Percentiles rank a stretch among this genome's conserved stretches.
Evolutionary conservation across 2,113 vertebrate genomes (phyloP).

Genomic region (Meleagris gallopavo): DNA sequence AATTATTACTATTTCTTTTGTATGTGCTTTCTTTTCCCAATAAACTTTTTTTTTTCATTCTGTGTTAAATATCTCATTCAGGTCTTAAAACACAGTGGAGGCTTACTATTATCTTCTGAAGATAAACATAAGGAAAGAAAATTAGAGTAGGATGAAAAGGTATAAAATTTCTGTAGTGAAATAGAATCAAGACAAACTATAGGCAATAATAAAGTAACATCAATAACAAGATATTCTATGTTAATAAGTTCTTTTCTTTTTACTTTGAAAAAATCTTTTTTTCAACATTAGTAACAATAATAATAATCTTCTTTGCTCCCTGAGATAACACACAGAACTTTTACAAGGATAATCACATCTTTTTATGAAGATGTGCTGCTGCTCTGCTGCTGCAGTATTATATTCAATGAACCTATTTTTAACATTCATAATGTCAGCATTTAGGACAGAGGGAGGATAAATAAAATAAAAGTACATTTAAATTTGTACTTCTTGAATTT

Average conservation of each 20-base stretch:
- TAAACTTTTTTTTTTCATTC: not conserved
- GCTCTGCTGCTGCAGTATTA: not conserved
- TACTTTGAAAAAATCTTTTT: not conserved
- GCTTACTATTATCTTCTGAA: not conserved
- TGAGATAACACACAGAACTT: not conserved
- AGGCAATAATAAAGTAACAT: conserved; percentile 1
- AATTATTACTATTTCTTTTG: not conserved
- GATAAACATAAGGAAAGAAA: conserved; percentile 29
- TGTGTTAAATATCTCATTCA: not conserved
- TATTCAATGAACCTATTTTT: not conserved
- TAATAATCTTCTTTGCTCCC: not conserved
- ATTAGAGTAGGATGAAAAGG: conserved; percentile 11
- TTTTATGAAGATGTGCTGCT: not conserved
- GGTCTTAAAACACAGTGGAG: not conserved
- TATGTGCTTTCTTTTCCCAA: not conserved
- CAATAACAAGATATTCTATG: conserved; percentile 6
- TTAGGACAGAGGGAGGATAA: not conserved
- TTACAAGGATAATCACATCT: not conserved
- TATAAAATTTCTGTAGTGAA: conserved; percentile 31
- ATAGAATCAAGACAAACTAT: conserved; percentile 42
- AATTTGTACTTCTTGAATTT: not conserved
- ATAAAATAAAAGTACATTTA: not conserved
- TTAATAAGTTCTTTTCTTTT: conserved; percentile 38
- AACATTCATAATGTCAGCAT: not conserved
- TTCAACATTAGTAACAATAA: conserved; percentile 14